Conservation (phyloP, 2,888 invertebrate genomes). For the Tenthredo livida region DNA sequence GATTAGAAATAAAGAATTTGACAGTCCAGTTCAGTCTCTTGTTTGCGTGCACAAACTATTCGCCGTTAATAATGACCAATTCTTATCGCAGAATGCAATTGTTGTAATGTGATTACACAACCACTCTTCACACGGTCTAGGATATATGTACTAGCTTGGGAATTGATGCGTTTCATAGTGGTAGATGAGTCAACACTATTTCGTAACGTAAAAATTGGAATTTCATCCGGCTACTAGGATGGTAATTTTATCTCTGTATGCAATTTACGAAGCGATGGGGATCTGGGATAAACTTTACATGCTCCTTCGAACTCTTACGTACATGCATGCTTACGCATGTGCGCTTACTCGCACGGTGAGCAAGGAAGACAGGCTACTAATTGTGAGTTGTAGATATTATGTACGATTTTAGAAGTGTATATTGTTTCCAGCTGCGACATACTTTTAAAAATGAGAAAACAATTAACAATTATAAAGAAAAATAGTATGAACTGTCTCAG, state of each 20-base stretch:
- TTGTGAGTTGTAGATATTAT: background rate
- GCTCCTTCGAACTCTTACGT: background rate
- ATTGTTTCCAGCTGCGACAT: background rate
- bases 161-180: background rate
- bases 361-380: background rate
- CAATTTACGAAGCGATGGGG: background rate
- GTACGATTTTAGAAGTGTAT: background rate
- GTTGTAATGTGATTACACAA: background rate
- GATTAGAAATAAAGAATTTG: background rate
- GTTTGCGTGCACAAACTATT: background rate
- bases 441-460: background rate
- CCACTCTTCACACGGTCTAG: background rate
- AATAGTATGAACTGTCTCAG: background rate
- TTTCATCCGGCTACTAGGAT: background rate
- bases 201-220: conserved; percentile 13
- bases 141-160: background rate
- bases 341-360: background rate
- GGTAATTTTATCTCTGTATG: background rate
- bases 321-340: background rate
- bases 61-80: background rate
- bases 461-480: background rate
- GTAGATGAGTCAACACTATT: background rate
- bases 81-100: background rate
- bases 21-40: background rate
- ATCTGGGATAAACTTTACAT: background rate